Percentiles rank a stretch among this genome's conserved stretches.
Conservation (phyloP, 2,797 vertebrate genomes). For the Sebastolobus alascanus region DNA sequence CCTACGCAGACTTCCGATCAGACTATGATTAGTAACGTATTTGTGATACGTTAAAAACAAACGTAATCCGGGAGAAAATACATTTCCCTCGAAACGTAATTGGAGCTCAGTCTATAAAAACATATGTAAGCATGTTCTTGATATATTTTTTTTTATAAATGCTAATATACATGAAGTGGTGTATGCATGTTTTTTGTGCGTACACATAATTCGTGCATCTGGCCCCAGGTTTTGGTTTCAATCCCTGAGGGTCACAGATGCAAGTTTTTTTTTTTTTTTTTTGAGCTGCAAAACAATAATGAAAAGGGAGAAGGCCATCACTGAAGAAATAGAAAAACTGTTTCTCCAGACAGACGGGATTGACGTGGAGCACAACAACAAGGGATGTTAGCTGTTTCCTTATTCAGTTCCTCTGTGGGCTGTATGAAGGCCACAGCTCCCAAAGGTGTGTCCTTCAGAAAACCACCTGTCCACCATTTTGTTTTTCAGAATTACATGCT, state of each 20-base stretch:
- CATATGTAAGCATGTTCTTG: background rate
- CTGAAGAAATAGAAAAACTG: background rate
- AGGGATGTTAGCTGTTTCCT: background rate
- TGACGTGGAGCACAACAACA: background rate
- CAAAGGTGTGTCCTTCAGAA: background rate
- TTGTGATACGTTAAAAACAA: background rate
- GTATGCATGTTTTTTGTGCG: background rate
- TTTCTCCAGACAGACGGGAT: background rate
- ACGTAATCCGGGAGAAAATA: background rate
- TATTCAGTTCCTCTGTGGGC: background rate
- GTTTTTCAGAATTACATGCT: constrained; percentile 3
- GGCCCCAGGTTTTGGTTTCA: background rate
- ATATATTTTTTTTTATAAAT: background rate
- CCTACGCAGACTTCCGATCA: background rate
- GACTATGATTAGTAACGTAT: background rate
- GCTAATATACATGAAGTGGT: background rate
- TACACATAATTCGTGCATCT: background rate
- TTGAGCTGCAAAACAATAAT: background rate
- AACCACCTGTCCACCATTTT: background rate
- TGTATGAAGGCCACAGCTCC: background rate
- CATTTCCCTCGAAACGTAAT: background rate
- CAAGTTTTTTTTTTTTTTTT: background rate
- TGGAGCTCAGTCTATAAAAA: constrained; percentile 3
- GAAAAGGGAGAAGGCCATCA: background rate
- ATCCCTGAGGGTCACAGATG: background rate